Evolutionary conservation across 2,888 invertebrate genomes (phyloP), one percentile per base, ranked within the genome.

Genomic region (Lasius platythorax): DNA sequence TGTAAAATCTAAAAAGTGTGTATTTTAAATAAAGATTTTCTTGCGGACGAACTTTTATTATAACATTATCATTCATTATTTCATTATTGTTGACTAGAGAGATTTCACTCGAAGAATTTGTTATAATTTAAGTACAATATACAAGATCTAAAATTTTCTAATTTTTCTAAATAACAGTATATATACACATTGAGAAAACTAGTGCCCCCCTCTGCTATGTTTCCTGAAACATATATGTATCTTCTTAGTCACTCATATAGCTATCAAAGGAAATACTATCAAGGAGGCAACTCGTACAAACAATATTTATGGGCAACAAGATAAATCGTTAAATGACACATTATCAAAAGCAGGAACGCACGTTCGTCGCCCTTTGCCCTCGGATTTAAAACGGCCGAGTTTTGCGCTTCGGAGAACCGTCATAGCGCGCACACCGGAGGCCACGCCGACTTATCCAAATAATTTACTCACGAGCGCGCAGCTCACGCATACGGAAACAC

Each of bases 381-480:
- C 33, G 12, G 23, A 70, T 63, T 28, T 61, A 81, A 81, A 81
- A 81, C 33, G 33, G 18, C 23, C 50, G 63, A 82, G 67, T 76
- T 83, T 37, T 61, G 23, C 28, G 68, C 58, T 88, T 89, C 88
- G 83, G 63, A 82, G 89, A 89, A 89, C 61, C 75, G 33, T 30
- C 61, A 23, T 61, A 79, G 40, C 43, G 61, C 56, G 61, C 64
- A 40, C 23, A 73, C 53, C 43, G 87, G 61, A 75, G 46, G 64
- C 72, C 68, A 82, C 70, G 85, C 68, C 78, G 84, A 89, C 90
- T 92, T 92, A 87, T 92, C 89, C 92, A 92, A 92, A 92, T 92
- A 92, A 92, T 92, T 92, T 91, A 92, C 87, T 84, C 89, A 72
- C 83, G 68, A 46, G 85, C 82, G 85, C 78, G 83, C 86, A 83